Evolutionary conservation across 2,797 vertebrate genomes (phyloP).

Genomic region (Anguilla megastoma): DNA sequence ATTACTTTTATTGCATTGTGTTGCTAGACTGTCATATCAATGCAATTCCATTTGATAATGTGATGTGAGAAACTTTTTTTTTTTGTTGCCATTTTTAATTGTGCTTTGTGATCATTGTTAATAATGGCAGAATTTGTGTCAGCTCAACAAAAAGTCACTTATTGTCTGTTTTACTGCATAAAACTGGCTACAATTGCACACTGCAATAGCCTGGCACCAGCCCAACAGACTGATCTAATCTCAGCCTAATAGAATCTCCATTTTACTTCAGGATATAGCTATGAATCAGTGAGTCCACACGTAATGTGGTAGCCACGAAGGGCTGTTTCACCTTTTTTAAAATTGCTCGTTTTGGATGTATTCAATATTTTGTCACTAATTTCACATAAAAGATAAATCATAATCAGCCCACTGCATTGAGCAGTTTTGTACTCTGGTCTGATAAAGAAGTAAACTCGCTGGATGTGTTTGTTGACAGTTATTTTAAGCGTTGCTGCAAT

Average conservation of each 20-base stretch:
- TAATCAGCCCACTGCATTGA: not conserved
- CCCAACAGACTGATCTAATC: not conserved
- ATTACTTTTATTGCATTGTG: not conserved
- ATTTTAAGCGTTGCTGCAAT: too few relatives aligned
- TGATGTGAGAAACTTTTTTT: not conserved
- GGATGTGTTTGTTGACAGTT: too few relatives aligned
- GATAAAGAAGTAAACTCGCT: too few relatives aligned
- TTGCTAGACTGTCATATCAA: not conserved
- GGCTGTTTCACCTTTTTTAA: too few relatives aligned
- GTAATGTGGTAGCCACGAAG: not conserved
- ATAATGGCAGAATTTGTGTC: not conserved
- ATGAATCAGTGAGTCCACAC: not conserved
- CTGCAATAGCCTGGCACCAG: not conserved
- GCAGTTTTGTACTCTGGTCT: not conserved
- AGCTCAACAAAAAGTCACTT: not conserved
- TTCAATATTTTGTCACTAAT: not conserved
- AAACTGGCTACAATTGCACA: not conserved
- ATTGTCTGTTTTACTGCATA: not conserved
- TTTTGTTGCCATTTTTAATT: not conserved
- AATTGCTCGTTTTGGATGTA: not conserved
- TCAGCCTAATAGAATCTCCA: not conserved
- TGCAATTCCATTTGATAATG: not conserved
- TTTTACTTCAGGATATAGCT: not conserved
- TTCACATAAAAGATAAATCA: not conserved
- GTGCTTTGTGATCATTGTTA: not conserved